A percentile compares a stretch with the other conserved stretches of the same genome.
Conservation (phyloP, 2,888 invertebrate genomes). For the Ellobium chinense region DNA sequence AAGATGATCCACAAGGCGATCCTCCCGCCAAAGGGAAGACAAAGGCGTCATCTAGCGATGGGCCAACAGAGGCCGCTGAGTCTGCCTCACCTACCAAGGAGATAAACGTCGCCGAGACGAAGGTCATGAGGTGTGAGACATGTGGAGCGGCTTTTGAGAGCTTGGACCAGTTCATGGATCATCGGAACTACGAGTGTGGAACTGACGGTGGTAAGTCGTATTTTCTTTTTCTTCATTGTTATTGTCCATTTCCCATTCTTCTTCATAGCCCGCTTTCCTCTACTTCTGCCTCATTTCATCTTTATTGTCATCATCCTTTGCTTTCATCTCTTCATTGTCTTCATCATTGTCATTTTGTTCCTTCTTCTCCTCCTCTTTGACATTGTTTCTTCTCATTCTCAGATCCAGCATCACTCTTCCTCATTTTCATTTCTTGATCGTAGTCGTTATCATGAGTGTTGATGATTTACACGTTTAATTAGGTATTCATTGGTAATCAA, state of each 20-base stretch:
- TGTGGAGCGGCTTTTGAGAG: conserved; percentile 68
- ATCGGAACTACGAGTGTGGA: conserved; percentile 70
- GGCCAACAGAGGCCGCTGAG: too few relatives aligned
- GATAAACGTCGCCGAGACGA: conserved; percentile 46
- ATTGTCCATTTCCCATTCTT: neutral
- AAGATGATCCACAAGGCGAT: too few relatives aligned
- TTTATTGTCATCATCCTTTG: neutral
- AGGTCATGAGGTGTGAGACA: conserved; percentile 66
- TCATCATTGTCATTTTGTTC: neutral
- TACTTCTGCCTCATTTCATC: neutral
- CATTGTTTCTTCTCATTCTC: neutral
- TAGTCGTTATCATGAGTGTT: too few relatives aligned
- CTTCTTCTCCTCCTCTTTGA: neutral
- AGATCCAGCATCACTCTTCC: neutral
- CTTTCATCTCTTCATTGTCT: neutral
- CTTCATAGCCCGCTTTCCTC: too few relatives aligned
- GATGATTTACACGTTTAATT: too few relatives aligned
- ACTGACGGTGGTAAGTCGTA: conserved; percentile 13
- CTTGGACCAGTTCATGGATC: conserved; percentile 74
- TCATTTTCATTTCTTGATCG: neutral
- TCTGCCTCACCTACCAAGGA: too few relatives aligned
- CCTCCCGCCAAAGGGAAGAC: too few relatives aligned
- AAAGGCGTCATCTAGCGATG: too few relatives aligned
- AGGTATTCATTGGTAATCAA: too few relatives aligned
- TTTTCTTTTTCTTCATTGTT: too few relatives aligned